These are phyloP conservation scores for Hydrotaea cyrtoneurina DNA, from an alignment of 2,888 invertebrate species.

Conservation along the genomic window DNA sequence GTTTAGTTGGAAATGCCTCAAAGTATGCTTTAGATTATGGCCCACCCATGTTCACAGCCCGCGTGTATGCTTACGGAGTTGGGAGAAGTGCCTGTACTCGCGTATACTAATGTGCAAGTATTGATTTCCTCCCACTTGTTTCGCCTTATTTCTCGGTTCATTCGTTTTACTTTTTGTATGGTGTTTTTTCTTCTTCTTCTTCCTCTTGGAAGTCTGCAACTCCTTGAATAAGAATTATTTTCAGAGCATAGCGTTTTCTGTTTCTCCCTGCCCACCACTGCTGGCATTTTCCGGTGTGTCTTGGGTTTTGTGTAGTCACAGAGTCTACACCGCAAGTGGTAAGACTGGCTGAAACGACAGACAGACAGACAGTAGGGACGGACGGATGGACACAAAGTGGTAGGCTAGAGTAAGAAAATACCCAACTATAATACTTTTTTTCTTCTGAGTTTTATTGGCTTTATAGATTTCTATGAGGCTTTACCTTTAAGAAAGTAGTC, in stretches of 20 bases:
- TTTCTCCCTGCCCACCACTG: neutral
- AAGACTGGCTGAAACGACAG: neutral
- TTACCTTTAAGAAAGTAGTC: neutral
- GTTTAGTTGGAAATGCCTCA: slow-evolving; percentile 7
- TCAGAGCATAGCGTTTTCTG: neutral
- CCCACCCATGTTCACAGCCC: neutral
- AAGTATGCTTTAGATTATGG: slow-evolving; percentile 14
- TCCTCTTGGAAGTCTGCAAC: neutral
- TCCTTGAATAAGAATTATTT: no score
- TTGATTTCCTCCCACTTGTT: slow-evolving; percentile 3
- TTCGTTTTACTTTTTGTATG: neutral
- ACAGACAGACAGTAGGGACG: neutral
- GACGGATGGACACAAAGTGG: neutral
- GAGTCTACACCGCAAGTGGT: neutral
- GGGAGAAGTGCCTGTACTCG: neutral
- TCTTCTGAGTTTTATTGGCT: neutral
- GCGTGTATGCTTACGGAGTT: neutral
- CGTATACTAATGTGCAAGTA: slow-evolving; percentile 14
- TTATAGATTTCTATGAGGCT: neutral
- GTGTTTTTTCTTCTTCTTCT: neutral
- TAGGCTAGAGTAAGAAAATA: neutral
- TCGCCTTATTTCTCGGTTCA: no score
- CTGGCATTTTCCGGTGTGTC: neutral
- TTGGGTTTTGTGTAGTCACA: neutral
- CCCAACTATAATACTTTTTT: neutral